Conservation (phyloP, 2,113 vertebrate species). For the Mormyrus lacerda region DNA sequence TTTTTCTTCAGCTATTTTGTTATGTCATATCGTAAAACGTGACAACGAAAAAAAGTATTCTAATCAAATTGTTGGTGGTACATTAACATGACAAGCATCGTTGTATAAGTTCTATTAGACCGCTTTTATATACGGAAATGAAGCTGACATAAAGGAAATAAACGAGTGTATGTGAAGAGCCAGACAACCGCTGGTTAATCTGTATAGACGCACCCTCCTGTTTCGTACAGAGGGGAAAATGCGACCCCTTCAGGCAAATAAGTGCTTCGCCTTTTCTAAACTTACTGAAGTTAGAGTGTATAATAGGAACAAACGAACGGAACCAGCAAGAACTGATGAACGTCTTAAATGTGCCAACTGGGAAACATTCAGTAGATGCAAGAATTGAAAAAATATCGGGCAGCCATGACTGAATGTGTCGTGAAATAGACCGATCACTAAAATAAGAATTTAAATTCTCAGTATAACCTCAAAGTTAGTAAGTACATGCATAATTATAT, state of each 20-base stretch:
- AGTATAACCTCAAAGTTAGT: neutral
- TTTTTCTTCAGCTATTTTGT: neutral
- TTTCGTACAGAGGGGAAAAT: conserved; percentile 25
- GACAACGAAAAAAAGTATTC: neutral
- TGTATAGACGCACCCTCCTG: neutral
- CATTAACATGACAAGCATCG: neutral
- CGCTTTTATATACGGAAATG: neutral
- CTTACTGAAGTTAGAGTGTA: neutral
- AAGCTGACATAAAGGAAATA: neutral
- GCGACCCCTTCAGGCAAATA: conserved; percentile 41
- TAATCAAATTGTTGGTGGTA: neutral
- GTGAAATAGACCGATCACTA: neutral
- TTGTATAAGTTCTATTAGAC: neutral
- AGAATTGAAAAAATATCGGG: neutral
- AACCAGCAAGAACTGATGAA: neutral
- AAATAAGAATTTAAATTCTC: neutral
- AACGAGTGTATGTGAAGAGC: neutral
- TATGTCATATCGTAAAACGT: neutral
- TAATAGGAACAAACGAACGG: neutral
- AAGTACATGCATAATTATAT: conserved; percentile 3
- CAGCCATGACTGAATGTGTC: neutral
- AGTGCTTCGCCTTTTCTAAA: neutral
- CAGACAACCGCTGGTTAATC: neutral
- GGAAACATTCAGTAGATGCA: neutral
- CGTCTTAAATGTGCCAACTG: neutral